Percentiles rank a stretch among this genome's conserved stretches.
Conservation (phyloP, 2,888 invertebrate species). For the Dicycla oo region DNA sequence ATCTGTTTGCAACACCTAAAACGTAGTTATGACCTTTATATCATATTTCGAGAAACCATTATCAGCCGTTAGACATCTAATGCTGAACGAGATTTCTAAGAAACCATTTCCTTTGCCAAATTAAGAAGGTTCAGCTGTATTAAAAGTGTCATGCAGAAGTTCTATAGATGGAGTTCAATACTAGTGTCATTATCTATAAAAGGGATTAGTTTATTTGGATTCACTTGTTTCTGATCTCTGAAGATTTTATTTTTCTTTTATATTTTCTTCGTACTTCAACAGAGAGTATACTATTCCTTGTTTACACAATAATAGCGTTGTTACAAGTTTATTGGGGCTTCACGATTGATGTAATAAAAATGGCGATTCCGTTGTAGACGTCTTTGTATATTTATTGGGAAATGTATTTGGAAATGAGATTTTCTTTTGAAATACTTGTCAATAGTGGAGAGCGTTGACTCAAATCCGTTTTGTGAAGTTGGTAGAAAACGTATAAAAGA, state of each 20-base stretch:
- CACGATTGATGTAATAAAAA: constrained; percentile 49
- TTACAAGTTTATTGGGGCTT: constrained; percentile 52
- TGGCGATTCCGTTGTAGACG: constrained; percentile 31
- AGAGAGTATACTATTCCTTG: constrained; percentile 34
- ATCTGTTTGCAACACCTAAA: constrained; percentile 1
- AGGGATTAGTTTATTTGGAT: background rate
- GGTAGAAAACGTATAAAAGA: constrained; percentile 14
- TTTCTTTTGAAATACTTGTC: constrained; percentile 46
- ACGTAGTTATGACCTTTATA: constrained; percentile 17
- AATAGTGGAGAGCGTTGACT: constrained; percentile 44
- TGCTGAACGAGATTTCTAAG: background rate
- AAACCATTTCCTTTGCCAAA: constrained; percentile 17
- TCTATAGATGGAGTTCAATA: constrained; percentile 6
- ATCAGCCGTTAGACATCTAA: background rate
- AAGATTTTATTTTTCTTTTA: constrained; percentile 17
- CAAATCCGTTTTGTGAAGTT: constrained; percentile 36
- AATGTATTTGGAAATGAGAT: constrained; percentile 49
- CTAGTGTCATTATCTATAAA: background rate
- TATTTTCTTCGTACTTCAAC: constrained; percentile 31
- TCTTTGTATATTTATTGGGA: constrained; percentile 46
- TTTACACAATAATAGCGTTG: constrained; percentile 44
- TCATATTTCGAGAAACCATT: constrained; percentile 24
- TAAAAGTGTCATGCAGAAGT: background rate
- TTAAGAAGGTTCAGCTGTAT: background rate
- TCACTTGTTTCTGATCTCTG: constrained; percentile 8